Base-by-base conservation (phyloP, 2,888 invertebrate species). In the Diarsia rubi region DNA sequence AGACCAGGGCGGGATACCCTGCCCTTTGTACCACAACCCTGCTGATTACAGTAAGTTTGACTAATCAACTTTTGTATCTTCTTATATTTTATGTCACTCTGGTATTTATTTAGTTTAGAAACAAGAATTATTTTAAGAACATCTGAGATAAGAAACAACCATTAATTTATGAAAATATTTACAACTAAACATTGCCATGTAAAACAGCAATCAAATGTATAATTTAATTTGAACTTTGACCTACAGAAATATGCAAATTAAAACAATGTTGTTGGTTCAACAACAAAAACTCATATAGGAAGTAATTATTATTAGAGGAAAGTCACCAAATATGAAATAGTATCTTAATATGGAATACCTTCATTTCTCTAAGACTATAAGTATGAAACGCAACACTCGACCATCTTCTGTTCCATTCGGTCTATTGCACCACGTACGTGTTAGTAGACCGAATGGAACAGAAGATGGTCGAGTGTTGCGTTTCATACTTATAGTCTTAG, bases 11-110 rank as follows among this genome's bases (percentile, higher is more conserved):
- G 97, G 98, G 27, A 94, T 99, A 70, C 98, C 98, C 0, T 99
- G 99, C 89, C 99, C 99, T 0, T 97, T 98, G 90, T 99, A 99
- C 91, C 98, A 99, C 94, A 99, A 99, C 92, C 99, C 99, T 42
- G 99, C 99, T 69, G 99, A 99, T 97, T 99, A 98, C 90, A 97
- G 98, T 99, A 95, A 97, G 95, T 59, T 31, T 90, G 1, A 4
- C 24, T 9, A 27, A 11, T 57, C 4, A 37, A 45, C 8, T 57
- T 21, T 45, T 19, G 21, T 27, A 44, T 6, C 9, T 0, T 27
- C 8, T 24, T 0, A 5, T 54, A 14, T 27, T 59, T 67, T 54
- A 57, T 78, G 27, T 31, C 5, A n/a, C 52, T 59, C 27, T 45
- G n/a, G 44, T 59, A 44, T 0, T 24, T 24, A n/a, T 24, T 54